phyloP scores from a whole-genome alignment of 2,888 invertebrate species.

The Cryptocheilus praepositus region DNA sequence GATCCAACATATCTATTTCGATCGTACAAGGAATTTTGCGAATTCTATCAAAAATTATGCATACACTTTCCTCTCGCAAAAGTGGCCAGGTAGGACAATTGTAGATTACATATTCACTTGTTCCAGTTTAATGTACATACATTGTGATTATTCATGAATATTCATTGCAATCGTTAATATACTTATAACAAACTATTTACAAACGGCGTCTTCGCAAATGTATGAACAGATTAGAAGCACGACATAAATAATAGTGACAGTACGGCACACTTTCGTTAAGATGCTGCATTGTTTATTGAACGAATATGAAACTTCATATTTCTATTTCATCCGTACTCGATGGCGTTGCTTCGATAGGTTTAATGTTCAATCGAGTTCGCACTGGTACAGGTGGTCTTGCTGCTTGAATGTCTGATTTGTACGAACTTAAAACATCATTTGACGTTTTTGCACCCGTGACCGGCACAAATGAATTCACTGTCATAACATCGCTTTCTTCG shows the following conservation, averaged over 20 bases:
- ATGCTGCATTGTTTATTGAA: too few species aligned
- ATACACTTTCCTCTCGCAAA: slow-evolving; percentile 93
- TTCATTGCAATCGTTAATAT: too few species aligned
- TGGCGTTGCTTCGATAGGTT: slow-evolving; percentile 3
- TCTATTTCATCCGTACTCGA: slow-evolving; percentile 16
- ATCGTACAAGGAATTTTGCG: slow-evolving; percentile 97
- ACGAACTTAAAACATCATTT: not conserved
- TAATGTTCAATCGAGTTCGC: slow-evolving; percentile 1
- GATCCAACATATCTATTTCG: slow-evolving; percentile 93
- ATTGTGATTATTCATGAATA: too few species aligned
- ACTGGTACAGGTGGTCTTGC: slow-evolving; percentile 40
- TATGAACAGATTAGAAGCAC: too few species aligned
- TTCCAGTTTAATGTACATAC: not conserved
- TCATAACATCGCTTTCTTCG: not conserved
- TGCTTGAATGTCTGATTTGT: not conserved
- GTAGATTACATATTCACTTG: not conserved
- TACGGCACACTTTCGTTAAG: too few species aligned
- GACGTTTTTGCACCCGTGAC: not conserved
- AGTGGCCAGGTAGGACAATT: slow-evolving; percentile 84
- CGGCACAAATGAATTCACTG: not conserved
- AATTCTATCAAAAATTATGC: slow-evolving; percentile 95
- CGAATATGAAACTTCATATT: not conserved
- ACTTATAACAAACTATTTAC: too few species aligned
- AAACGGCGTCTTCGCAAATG: too few species aligned
- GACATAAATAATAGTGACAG: too few species aligned